Evolutionary conservation across 2,888 invertebrate genomes (phyloP), one percentile per base, ranked within the genome.

Genomic region (Thelaira solivaga): DNA sequence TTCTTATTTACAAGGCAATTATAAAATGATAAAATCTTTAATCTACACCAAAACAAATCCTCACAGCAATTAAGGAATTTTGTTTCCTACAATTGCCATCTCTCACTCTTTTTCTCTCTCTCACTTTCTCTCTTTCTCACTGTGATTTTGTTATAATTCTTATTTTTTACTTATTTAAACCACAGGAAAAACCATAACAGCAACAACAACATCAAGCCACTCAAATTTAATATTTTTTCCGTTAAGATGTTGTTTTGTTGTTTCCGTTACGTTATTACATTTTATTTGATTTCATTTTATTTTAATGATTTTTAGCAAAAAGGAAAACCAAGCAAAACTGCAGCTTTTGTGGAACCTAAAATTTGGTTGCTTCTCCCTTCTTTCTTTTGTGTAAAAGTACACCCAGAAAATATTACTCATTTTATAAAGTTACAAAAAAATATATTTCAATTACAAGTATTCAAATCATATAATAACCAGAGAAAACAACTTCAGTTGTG

Each of bases 1-100:
- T 67, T 53, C 47, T 62, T 57, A 77, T 77, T 77, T 69, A 65
- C 69, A 74, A 55, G 31, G 41, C 64, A 69, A 71, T 78, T 65
- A 74, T 47, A 34, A 24, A 10, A 65, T 51, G 68, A 78, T 74
- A 62, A 51, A 43, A 61, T 53, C 67, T 45, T 51, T 13, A 29
- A 59, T 34, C 41, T 43, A 29, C 11, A 29, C 10, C 2, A 22
- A 47, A 55, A 51, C 41, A 61, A n/a, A n/a, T 61, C 24, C 31
- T 16, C 13, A 22, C 39, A 68, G 47, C 65, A 74, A 61, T 67
- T 67, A 61, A n/a, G n/a, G n/a, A n/a, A n/a, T n/a, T n/a, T n/a
- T n/a, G n/a, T n/a, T n/a, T n/a, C n/a, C n/a, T n/a, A n/a, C n/a
- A n/a, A n/a, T n/a, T n/a, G n/a, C n/a, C n/a, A n/a, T n/a, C n/a